Percentiles rank a stretch among this genome's conserved stretches.
Evolutionary conservation across 2,113 vertebrate genomes (phyloP).

Genomic region (Engraulis encrasicolus): DNA sequence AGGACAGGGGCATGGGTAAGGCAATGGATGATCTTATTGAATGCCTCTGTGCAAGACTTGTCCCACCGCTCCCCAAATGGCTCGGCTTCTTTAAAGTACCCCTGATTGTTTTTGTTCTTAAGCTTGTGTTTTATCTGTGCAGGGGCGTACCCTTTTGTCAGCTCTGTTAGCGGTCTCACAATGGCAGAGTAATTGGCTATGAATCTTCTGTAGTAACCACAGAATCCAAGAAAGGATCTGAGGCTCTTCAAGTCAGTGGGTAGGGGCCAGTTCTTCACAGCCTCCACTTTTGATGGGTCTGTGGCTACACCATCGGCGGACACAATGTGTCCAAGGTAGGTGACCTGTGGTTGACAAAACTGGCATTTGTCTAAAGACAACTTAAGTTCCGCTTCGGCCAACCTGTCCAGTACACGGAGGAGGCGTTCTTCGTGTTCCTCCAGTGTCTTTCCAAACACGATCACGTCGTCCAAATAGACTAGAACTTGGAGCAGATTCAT

Average conservation of each 20-base stretch:
- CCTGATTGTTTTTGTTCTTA: background rate
- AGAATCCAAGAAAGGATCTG: no score
- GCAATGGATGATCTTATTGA: constrained; percentile 31
- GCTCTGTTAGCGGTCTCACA: constrained; percentile 34
- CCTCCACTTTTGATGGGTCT: no score
- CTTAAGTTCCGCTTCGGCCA: background rate
- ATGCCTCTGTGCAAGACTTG: constrained; percentile 27
- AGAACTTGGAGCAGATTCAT: no score
- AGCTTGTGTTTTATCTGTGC: no score
- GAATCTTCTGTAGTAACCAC: no score
- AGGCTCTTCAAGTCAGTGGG: constrained; percentile 33
- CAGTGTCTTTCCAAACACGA: no score
- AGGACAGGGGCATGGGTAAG: constrained; percentile 25
- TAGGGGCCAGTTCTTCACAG: background rate
- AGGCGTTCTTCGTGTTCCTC: constrained; percentile 16
- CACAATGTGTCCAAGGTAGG: constrained; percentile 13
- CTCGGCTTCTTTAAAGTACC: constrained; percentile 24
- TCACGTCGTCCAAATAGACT: no score
- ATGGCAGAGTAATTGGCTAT: no score
- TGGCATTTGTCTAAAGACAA: background rate
- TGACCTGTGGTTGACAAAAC: constrained; percentile 2
- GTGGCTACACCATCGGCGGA: background rate
- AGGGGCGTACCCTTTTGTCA: constrained; percentile 31
- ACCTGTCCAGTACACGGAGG: background rate
- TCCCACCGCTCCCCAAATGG: constrained; percentile 23